Evolutionary conservation across 2,113 vertebrate species (phyloP).

Genomic region (Eudyptes chrysolophus): DNA sequence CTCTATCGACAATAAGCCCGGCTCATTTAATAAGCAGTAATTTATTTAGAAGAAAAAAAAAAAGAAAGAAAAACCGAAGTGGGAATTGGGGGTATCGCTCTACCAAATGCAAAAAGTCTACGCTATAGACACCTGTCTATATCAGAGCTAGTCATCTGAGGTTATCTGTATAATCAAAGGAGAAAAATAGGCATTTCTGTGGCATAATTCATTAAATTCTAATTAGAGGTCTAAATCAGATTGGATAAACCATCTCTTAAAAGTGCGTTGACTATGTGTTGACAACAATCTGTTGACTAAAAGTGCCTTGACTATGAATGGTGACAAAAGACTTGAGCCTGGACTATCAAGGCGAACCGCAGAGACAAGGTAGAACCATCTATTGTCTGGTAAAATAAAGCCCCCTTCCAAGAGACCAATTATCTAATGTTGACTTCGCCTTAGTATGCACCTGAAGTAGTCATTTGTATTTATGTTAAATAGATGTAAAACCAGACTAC

Average conservation of each 20-base stretch:
- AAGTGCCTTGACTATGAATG: neutral
- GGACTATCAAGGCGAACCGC: neutral
- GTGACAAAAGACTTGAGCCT: neutral
- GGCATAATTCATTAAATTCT: neutral
- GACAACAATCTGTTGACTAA: neutral
- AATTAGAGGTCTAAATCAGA: conserved; percentile 26
- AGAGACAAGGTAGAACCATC: neutral
- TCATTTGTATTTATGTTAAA: conserved; percentile 26
- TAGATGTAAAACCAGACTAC: neutral
- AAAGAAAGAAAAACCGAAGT: neutral
- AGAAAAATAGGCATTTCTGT: neutral
- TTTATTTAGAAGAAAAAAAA: neutral
- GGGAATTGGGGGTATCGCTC: accelerated
- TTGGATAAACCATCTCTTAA: neutral
- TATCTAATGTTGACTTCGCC: neutral
- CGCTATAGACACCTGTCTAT: neutral
- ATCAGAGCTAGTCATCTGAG: neutral
- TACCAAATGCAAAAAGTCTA: neutral
- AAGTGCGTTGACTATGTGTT: neutral
- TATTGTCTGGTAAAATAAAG: neutral
- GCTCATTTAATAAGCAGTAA: neutral
- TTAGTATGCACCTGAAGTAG: neutral
- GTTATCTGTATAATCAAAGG: neutral
- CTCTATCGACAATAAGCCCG: neutral
- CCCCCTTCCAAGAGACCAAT: neutral